Conservation (phyloP, 1,140 invertebrate genomes). For the Radopholus similis region DNA sequence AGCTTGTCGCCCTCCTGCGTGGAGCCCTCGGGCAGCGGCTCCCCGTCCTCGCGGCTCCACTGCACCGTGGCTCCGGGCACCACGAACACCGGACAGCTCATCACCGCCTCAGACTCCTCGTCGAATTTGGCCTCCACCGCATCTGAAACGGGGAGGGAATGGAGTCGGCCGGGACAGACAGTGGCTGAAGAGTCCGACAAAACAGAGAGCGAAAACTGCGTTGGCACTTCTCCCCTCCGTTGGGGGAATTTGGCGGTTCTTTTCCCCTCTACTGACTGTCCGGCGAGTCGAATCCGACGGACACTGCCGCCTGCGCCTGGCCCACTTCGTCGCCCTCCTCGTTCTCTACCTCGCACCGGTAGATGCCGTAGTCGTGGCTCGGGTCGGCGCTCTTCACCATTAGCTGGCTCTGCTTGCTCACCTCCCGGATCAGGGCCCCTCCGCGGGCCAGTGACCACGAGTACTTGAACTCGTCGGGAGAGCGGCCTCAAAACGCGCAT, state of each 20-base stretch:
- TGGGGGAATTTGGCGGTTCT: neutral
- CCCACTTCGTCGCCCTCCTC: constrained; percentile 53
- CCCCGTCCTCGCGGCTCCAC: constrained; percentile 44
- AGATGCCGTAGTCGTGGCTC: constrained; percentile 57
- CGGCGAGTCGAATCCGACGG: constrained; percentile 48
- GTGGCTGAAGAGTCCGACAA: neutral
- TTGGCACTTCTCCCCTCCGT: neutral
- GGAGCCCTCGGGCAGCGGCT: constrained; percentile 44
- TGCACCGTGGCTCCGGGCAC: constrained; percentile 54
- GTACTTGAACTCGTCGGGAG: constrained; percentile 42
- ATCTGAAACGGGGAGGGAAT: constrained; percentile 27
- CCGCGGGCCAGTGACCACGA: constrained; percentile 55
- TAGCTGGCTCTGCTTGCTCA: constrained; percentile 46
- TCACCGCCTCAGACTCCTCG: constrained; percentile 51
- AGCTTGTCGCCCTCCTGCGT: constrained; percentile 50
- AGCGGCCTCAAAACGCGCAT: constrained; percentile 19
- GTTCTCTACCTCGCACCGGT: constrained; percentile 58
- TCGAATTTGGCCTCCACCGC: constrained; percentile 49
- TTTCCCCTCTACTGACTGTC: constrained; percentile 25
- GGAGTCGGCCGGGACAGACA: neutral
- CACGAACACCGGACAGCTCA: constrained; percentile 56
- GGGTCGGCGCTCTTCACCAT: constrained; percentile 52
- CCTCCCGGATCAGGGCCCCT: constrained; percentile 48
- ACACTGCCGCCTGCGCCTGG: constrained; percentile 51
- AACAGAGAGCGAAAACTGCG: constrained; percentile 1